phyloP scores from a whole-genome alignment of 2,113 vertebrate genomes.

The Macrotus californicus region DNA sequence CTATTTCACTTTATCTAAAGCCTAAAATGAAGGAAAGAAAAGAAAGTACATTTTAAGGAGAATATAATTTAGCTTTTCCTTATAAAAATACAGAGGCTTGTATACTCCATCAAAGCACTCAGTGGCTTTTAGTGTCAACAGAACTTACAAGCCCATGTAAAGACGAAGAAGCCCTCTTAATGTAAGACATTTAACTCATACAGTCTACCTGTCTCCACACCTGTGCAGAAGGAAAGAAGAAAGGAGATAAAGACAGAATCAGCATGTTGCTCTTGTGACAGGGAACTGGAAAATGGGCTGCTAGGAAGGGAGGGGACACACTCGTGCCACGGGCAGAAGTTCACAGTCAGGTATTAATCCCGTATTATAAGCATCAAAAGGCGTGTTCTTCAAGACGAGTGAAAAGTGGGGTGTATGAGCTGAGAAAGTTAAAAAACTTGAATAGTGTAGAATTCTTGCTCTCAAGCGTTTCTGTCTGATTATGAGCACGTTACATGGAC shows the following conservation, averaged over 20 bases:
- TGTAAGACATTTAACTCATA: background rate
- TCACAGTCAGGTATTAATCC: background rate
- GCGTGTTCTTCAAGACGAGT: background rate
- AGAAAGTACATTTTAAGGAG: conserved; percentile 13
- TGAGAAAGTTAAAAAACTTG: background rate
- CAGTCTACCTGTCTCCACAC: background rate
- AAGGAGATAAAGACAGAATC: background rate
- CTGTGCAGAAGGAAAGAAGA: background rate
- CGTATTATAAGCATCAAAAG: background rate
- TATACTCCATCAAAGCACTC: background rate
- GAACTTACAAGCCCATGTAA: background rate
- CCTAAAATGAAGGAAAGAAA: conserved; percentile 19
- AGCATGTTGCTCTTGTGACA: too few relatives aligned
- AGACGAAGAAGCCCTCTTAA: background rate
- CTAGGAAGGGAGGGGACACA: background rate
- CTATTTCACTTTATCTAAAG: background rate
- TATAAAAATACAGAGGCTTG: background rate
- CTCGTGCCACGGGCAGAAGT: background rate
- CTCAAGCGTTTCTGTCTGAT: background rate
- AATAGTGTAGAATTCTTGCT: background rate
- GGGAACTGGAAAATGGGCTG: background rate
- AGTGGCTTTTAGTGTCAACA: background rate
- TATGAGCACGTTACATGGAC: background rate
- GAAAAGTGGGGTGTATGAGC: background rate
- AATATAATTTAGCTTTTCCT: background rate